phyloP scores from a whole-genome alignment of 2,888 invertebrate species.

The Sepioteuthis lessoniana region DNA sequence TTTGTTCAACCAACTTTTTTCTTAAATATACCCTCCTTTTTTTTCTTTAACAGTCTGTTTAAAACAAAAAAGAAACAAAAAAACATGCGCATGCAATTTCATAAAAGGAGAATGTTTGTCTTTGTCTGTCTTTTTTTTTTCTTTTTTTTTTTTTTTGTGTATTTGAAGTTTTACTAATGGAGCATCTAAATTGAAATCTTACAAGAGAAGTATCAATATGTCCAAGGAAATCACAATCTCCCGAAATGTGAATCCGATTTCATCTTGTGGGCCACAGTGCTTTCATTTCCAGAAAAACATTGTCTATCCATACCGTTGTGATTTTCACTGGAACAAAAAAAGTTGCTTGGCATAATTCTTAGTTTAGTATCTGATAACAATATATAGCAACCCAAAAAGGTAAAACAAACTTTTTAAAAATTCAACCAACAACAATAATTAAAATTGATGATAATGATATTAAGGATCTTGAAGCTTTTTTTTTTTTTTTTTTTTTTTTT shows the following conservation, averaged over 20 bases:
- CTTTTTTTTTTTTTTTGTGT: not conserved
- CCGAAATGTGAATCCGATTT: slow-evolving; percentile 47
- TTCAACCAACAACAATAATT: not conserved
- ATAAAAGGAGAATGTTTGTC: slow-evolving; percentile 18
- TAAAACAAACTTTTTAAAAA: too few relatives aligned
- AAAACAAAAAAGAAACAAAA: not conserved
- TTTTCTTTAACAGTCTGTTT: not conserved
- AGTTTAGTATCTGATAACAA: slow-evolving; percentile 17
- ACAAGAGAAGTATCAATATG: slow-evolving; percentile 45
- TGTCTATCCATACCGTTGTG: slow-evolving; percentile 47
- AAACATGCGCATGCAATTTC: slow-evolving; percentile 6
- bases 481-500: not conserved
- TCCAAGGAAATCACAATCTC: slow-evolving; percentile 46
- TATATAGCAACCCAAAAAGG: not conserved
- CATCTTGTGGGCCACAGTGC: slow-evolving; percentile 41
- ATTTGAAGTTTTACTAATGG: slow-evolving; percentile 46
- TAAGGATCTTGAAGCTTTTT: not conserved
- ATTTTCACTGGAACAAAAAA: not conserved
- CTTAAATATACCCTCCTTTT: not conserved
- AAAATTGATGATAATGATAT: not conserved
- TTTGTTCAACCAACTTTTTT: not conserved
- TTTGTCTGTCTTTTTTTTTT: not conserved
- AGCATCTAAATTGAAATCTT: slow-evolving; percentile 45
- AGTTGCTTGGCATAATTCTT: slow-evolving; percentile 40
- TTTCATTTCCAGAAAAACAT: slow-evolving; percentile 41